These are phyloP conservation scores for Drosophila busckii DNA, from an alignment of 1,140 invertebrate species.

Conservation along the genomic window DNA sequence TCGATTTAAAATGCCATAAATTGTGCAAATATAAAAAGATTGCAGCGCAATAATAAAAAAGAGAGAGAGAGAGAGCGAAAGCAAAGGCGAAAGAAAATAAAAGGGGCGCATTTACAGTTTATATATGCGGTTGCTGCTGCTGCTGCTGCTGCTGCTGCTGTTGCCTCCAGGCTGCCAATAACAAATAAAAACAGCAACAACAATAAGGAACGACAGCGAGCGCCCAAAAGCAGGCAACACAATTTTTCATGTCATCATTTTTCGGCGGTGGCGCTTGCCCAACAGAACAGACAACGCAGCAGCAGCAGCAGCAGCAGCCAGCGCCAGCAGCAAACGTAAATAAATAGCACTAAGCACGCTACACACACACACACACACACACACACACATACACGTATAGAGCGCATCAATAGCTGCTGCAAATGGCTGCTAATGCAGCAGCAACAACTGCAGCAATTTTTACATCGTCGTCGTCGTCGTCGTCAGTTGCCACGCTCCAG, in stretches of 20 bases:
- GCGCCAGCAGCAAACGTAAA: conserved; percentile 75
- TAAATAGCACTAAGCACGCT: conserved; percentile 64
- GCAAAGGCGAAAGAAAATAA: too few relatives aligned
- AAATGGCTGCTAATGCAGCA: conserved; percentile 73
- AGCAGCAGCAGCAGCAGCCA: too few relatives aligned
- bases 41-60: too few relatives aligned
- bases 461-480: conserved; percentile 25
- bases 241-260: conserved; percentile 75
- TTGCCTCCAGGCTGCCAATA: conserved; percentile 22
- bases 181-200: conserved; percentile 11
- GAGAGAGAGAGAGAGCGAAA: too few relatives aligned
- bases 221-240: conserved; percentile 60
- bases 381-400: background rate
- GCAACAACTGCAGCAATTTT: conserved; percentile 55
- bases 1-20: conserved; percentile 73
- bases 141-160: background rate
- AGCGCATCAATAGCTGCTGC: conserved; percentile 59
- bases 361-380: conserved; percentile 4
- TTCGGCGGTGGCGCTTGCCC: conserved; percentile 7
- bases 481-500: conserved; percentile 63
- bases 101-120: too few relatives aligned
- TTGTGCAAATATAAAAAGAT: conserved; percentile 39
- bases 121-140: too few relatives aligned
- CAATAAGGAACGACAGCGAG: conserved; percentile 4
- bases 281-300: conserved; percentile 25